Conservation (phyloP, 2,797 vertebrate species). For the Mus caroli region DNA sequence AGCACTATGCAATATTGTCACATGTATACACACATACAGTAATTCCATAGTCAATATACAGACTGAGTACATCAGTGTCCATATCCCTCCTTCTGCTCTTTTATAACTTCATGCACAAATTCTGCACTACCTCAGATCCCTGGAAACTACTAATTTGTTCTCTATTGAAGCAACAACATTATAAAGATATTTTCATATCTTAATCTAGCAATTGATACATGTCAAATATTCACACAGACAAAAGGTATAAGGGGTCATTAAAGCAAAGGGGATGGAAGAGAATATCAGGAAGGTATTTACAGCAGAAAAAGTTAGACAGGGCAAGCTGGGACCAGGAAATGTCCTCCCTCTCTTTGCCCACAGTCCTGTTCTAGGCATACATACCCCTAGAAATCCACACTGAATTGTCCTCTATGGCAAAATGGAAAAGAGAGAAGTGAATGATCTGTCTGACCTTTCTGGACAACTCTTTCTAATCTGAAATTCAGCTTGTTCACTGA, state of each 20-base stretch:
- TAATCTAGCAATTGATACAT: neutral
- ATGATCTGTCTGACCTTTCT: neutral
- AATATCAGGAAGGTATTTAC: neutral
- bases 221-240: neutral
- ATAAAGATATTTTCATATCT: neutral
- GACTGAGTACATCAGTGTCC: neutral
- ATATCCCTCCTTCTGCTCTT: neutral
- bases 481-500: constrained; percentile 1
- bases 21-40: neutral
- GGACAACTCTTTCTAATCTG: neutral
- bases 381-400: no score
- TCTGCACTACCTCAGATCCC: accelerated
- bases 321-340: neutral
- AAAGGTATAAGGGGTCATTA: neutral
- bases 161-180: neutral
- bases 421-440: neutral
- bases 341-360: neutral
- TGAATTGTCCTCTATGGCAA: no score
- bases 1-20: neutral
- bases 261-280: neutral
- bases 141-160: neutral
- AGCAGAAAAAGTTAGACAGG: neutral
- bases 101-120: neutral
- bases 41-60: neutral
- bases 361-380: no score